Base-by-base conservation (phyloP, 2,888 invertebrate genomes). In the Xanthorhoe designata region DNA sequence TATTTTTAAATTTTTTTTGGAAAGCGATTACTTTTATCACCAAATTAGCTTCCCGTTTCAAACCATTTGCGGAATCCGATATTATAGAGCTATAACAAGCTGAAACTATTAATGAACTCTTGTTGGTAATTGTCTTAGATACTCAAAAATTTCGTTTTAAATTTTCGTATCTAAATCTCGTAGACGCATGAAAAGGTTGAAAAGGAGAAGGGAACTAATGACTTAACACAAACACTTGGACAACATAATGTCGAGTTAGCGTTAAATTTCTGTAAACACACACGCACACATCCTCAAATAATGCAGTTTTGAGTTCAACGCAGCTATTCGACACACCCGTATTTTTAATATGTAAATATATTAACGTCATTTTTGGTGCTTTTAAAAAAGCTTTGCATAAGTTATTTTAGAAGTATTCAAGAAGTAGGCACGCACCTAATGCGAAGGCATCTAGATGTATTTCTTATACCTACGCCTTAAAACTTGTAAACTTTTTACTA, bases 221-320 rank as follows among this genome's bases (percentile, higher is more conserved):
- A 82, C 80, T 78, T 80, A 79, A 79, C 78, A 84, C 80, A 80
- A 84, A 85, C 80, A 84, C 79, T 78, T 76, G 77, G 80, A 81
- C 80, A 83, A 78, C 78, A 80, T 81, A 82, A 84, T 81, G 80
- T 81, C 78, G 79, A 77, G 78, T 80, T 78, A 82, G 82, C 83
- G 81, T 86, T 79, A 82, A 84, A 85, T 86, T 83, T 77, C 76
- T 75, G 80, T 80, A 81, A 78, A 85, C 76, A 72, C 77, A 75
- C 77, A 76, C 75, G 63, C 75, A 78, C 69, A 76, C 60, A 38
- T 5, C 5, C 57, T 29, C 49, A 61, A 54, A 71, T 56, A 70
- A 61, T 70, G 68, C 71, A 56, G 70, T 76, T 81, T 78, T 73
- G 83, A 78, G 82, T 76, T 78, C 80, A 74, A 54, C 65, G 47